Base-by-base conservation (phyloP, 2,797 vertebrate species). In the Phyllotis vaccarum region DNA sequence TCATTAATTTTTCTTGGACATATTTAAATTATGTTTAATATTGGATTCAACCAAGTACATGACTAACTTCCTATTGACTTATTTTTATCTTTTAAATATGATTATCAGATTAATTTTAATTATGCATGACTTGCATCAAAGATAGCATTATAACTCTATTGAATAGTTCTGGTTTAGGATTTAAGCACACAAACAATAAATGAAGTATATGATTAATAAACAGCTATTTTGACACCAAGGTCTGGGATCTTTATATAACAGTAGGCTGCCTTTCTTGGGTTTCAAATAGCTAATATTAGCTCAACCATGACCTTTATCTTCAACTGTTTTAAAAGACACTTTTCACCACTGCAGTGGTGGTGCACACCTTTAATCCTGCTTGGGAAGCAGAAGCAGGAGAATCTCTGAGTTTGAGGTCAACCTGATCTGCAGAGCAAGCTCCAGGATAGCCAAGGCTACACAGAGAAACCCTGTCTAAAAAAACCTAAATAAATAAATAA, bases 31-130 rank as follows among this genome's bases (percentile, higher is more conserved):
- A 83, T 46, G 80, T 86, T 91, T 92, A 95, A 68, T 88, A 37
- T 64, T 40, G 14, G 14, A 16, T 68, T 95, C 81, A 89, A 82
- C 80, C 76, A 95, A 88, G 96, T 46, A 85, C 31, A 76, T 85
- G 64, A n/a, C 14, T 54, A 54, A n/a, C 58, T 34, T 90, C 70
- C 22, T 1, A 37, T 22, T 79, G 82, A 29, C 90, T 96, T 89
- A 27, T 54, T 91, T 88, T 62, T 64, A 86, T 31, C 21, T 86
- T 94, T 93, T 83, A 58, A 74, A 82, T 37, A 43, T 87, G 75
- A 43, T 58, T 79, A 52, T 16, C 27, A 78, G 85, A 87, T 80
- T 72, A 66, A 52, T 56, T 80, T 83, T 31, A 80, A 58, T 83
- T 70, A 43, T 12, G 0, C 9, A 8, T 49, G 80, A 34, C 49